Conservation (phyloP, 2,888 invertebrate genomes). For the Bedellia somnulentella region DNA sequence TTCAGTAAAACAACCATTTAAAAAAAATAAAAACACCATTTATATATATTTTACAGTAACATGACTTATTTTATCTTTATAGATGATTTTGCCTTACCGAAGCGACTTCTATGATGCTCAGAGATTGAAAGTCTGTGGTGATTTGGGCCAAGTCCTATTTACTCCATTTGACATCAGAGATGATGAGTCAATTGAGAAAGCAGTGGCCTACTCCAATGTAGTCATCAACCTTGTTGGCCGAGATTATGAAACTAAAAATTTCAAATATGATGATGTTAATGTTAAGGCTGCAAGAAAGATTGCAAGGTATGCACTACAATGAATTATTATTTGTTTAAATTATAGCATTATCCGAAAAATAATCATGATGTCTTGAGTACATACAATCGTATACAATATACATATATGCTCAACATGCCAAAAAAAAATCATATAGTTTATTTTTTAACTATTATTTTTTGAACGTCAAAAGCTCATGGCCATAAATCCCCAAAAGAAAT, state of each 20-base stretch:
- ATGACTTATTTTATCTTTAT: slow-evolving; percentile 23
- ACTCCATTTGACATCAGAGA: slow-evolving; percentile 83
- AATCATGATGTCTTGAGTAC: no score
- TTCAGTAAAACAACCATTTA: no score
- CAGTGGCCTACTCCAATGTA: slow-evolving; percentile 93
- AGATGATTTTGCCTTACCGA: slow-evolving; percentile 92
- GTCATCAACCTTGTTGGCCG: slow-evolving; percentile 94
- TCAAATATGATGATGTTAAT: slow-evolving; percentile 83
- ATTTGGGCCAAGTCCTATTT: slow-evolving; percentile 93
- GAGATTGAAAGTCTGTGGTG: slow-evolving; percentile 83
- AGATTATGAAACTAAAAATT: slow-evolving; percentile 92
- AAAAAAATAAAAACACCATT: no score
- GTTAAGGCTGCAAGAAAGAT: slow-evolving; percentile 80
- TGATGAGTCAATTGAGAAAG: slow-evolving; percentile 81
- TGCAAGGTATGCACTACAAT: slow-evolving; percentile 68
- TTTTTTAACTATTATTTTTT: no score
- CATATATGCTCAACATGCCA: no score
- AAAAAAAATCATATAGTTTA: no score
- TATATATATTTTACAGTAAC: no score
- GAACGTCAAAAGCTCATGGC: no score
- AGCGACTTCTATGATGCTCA: slow-evolving; percentile 80
- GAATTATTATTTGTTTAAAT: no score
- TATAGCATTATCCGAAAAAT: no score
- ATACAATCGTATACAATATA: no score
- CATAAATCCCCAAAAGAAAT: no score